phyloP scores from a whole-genome alignment of 2,113 vertebrate species.

The Pipa parva region DNA sequence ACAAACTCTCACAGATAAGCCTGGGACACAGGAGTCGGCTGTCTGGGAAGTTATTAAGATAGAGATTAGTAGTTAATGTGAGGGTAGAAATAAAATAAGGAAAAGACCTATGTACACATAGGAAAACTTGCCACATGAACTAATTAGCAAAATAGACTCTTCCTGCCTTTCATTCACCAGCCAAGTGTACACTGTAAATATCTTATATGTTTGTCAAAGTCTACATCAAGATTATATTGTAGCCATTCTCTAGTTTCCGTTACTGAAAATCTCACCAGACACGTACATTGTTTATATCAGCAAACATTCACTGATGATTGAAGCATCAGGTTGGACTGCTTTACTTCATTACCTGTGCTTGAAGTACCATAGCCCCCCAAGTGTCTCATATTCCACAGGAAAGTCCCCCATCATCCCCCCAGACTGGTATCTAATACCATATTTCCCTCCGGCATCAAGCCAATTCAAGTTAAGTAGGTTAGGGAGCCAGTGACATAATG shows the following conservation, averaged over 20 bases:
- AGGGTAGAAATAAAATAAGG: constrained; percentile 49
- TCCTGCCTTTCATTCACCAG: constrained; percentile 56
- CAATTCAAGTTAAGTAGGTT: no score
- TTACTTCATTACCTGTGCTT: background rate
- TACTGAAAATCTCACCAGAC: constrained; percentile 7
- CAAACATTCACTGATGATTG: no score
- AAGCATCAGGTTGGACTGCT: no score
- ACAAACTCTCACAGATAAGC: constrained; percentile 76
- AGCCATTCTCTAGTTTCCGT: constrained; percentile 27
- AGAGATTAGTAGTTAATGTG: constrained; percentile 73
- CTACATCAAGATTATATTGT: constrained; percentile 48
- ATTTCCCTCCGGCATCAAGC: no score
- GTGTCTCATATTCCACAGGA: no score
- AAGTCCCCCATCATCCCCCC: no score
- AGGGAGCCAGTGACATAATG: no score
- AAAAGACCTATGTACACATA: constrained; percentile 62
- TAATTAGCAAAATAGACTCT: constrained; percentile 66
- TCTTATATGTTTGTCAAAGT: constrained; percentile 49
- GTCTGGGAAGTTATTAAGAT: constrained; percentile 78
- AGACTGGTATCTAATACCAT: no score
- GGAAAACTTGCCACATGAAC: constrained; percentile 56
- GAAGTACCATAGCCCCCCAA: no score
- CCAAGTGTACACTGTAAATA: constrained; percentile 55
- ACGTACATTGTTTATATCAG: background rate
- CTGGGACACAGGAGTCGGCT: constrained; percentile 73